Evolutionary conservation across 2,888 invertebrate species (phyloP).

Genomic region (Habroteleia sp.): DNA sequence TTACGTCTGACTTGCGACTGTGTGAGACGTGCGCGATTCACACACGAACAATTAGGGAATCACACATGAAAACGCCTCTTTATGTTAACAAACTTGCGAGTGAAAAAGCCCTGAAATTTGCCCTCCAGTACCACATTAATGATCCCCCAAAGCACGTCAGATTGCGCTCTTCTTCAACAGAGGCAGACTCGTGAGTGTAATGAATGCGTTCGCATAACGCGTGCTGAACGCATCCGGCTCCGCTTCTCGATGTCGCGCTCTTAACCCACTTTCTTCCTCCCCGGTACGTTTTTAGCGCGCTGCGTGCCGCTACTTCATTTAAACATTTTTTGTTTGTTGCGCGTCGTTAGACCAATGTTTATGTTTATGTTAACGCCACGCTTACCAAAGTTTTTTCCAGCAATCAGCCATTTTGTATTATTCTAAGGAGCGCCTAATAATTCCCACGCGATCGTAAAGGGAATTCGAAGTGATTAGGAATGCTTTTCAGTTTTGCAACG

Average conservation of each 20-base stretch:
- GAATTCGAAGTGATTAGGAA: constrained; percentile 3
- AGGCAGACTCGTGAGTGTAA: not conserved
- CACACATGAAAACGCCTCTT: not conserved
- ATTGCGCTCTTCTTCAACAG: not conserved
- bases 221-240: constrained; percentile 1
- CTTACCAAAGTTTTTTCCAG: constrained; percentile 1
- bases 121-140: not conserved
- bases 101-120: not conserved
- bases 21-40: too few species aligned
- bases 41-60: too few species aligned
- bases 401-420: not conserved
- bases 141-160: not conserved
- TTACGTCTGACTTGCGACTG: too few species aligned
- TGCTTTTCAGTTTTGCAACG: not conserved
- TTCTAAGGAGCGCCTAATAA: not conserved
- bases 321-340: constrained; percentile 7
- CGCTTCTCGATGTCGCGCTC: constrained; percentile 3
- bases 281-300: not conserved
- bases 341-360: constrained; percentile 16
- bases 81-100: not conserved
- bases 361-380: constrained; percentile 1
- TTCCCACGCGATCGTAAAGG: not conserved
- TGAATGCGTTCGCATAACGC: constrained; percentile 14
- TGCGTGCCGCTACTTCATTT: not conserved
- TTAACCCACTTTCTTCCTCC: constrained; percentile 10